Percentiles rank a stretch among this genome's conserved stretches.
These are phyloP conservation scores for Euplagia quadripunctaria DNA, from an alignment of 2,888 invertebrate species.

Conservation along the genomic window DNA sequence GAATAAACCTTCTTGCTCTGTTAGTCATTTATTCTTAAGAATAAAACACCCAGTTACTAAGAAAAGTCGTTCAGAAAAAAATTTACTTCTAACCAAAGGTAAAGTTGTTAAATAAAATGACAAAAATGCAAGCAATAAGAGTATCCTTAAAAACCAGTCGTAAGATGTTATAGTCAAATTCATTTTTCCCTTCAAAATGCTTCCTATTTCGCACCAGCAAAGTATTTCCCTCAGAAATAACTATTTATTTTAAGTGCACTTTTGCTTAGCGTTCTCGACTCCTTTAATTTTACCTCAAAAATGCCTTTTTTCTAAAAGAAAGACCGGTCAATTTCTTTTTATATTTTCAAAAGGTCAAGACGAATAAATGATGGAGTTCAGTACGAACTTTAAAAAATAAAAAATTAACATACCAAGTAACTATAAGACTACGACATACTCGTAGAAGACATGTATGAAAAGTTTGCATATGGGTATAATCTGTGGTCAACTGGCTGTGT, in stretches of 20 bases:
- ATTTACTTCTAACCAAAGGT: not conserved
- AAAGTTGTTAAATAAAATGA: not conserved
- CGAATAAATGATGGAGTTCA: not conserved
- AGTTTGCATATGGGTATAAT: not conserved
- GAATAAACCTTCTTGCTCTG: not conserved
- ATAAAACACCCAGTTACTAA: not conserved
- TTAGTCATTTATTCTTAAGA: not conserved
- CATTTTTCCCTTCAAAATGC: constrained; percentile 10
- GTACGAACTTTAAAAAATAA: not conserved
- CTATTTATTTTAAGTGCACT: constrained; percentile 40
- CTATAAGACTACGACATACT: not conserved
- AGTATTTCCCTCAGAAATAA: constrained; percentile 19
- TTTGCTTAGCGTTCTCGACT: constrained; percentile 23
- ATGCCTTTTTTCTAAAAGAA: not conserved
- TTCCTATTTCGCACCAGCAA: constrained; percentile 3
- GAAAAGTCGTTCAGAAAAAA: not conserved
- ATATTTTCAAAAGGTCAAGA: not conserved
- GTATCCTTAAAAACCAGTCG: not conserved
- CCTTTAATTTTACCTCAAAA: constrained; percentile 26
- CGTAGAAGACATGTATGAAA: not conserved
- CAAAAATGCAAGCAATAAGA: not conserved
- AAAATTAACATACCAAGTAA: not conserved
- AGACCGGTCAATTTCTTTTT: constrained; percentile 8
- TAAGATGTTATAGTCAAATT: constrained; percentile 9
- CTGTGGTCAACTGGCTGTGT: not conserved